phyloP scores from a whole-genome alignment of 2,113 vertebrate genomes.

The Myotis davidii region DNA sequence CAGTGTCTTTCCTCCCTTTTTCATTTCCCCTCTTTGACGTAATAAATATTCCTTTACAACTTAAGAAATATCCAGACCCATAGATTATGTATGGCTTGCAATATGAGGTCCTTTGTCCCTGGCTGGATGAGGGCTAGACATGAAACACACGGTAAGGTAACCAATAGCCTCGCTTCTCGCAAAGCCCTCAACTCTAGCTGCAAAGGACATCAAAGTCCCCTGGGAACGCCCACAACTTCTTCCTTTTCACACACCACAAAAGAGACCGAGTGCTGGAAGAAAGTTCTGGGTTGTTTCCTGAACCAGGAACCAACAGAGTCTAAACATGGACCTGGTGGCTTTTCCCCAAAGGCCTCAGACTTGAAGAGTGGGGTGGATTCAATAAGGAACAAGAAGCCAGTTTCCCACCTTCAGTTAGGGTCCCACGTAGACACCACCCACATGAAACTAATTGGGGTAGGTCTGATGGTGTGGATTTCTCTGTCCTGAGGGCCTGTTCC shows the following conservation, averaged over 20 bases:
- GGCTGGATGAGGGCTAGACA: constrained; percentile 34
- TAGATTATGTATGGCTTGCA: constrained; percentile 25
- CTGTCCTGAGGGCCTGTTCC: not conserved
- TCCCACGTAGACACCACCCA: not conserved
- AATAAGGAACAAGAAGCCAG: not conserved
- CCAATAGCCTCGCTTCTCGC: not conserved
- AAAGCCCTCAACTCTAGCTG: not conserved
- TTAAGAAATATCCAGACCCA: constrained; percentile 45
- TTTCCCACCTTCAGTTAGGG: not conserved
- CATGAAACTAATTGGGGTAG: not conserved
- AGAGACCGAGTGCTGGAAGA: constrained; percentile 45
- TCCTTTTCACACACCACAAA: constrained; percentile 58
- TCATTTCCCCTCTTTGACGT: constrained; percentile 65
- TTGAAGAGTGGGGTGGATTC: not conserved
- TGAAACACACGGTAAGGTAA: constrained; percentile 56
- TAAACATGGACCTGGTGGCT: constrained; percentile 57
- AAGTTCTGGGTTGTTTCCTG: constrained; percentile 54
- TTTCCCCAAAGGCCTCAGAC: not conserved
- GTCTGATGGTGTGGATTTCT: not conserved
- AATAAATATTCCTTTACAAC: constrained; percentile 63
- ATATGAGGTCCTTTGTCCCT: constrained; percentile 34
- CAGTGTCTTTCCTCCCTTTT: not conserved
- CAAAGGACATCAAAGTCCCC: constrained; percentile 59
- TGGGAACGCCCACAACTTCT: constrained; percentile 34
- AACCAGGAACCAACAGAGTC: constrained; percentile 40